These are phyloP conservation scores for Xiphophorus maculatus DNA, from an alignment of 2,113 vertebrate genomes.

Conservation along the genomic window DNA sequence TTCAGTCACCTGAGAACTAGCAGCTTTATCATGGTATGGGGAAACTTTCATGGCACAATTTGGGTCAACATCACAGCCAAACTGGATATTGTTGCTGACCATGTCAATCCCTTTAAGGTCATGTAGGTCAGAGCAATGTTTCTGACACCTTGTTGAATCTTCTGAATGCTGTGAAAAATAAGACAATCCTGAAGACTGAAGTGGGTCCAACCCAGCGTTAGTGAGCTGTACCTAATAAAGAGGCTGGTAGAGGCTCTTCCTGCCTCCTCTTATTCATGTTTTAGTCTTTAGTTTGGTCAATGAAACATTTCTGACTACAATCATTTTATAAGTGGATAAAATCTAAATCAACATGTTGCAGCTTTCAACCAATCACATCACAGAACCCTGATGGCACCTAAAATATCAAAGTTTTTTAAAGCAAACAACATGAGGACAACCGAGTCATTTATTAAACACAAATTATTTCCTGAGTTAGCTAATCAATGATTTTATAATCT, in stretches of 20 bases:
- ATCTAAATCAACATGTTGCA: too few relatives aligned
- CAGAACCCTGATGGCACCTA: background rate
- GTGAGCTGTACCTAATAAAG: background rate
- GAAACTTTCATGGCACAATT: too few relatives aligned
- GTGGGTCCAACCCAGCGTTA: too few relatives aligned
- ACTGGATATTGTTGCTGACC: too few relatives aligned
- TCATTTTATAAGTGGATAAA: too few relatives aligned
- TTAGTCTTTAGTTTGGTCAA: too few relatives aligned
- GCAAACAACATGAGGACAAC: background rate
- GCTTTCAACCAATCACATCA: too few relatives aligned
- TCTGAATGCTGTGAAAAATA: background rate
- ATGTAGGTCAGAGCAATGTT: background rate
- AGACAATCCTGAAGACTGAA: background rate
- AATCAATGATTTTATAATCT: constrained; percentile 29
- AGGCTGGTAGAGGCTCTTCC: too few relatives aligned
- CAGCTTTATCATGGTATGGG: background rate
- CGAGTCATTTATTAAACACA: constrained; percentile 14
- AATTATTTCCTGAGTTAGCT: constrained; percentile 37
- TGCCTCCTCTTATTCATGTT: too few relatives aligned
- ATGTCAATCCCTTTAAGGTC: too few relatives aligned
- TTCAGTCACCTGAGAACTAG: background rate
- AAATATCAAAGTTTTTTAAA: constrained; percentile 4
- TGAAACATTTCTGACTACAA: too few relatives aligned
- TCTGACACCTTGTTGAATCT: background rate
- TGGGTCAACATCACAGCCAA: too few relatives aligned